Conservation (phyloP, 1,140 invertebrate genomes). For the Caenorhabditis tropicalis region DNA sequence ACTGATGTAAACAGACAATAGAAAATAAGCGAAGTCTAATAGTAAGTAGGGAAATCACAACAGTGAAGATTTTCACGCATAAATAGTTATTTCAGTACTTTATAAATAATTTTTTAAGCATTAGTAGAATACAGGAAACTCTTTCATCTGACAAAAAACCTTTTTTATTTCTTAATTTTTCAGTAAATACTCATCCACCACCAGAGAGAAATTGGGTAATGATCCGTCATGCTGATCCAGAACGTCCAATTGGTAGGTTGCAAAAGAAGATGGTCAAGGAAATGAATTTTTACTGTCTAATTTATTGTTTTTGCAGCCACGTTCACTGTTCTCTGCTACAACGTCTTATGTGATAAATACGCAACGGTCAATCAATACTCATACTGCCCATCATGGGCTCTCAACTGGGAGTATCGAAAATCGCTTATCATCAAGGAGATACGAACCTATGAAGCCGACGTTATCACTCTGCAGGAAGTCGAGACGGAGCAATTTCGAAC, state of each 20-base stretch:
- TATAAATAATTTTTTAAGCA: too few species aligned
- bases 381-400: slow-evolving; percentile 94
- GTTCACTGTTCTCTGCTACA: slow-evolving; percentile 98
- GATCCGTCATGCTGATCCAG: slow-evolving; percentile 83
- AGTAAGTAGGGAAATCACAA: too few species aligned
- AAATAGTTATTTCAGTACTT: too few species aligned
- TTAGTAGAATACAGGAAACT: too few species aligned
- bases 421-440: slow-evolving; percentile 97
- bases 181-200: slow-evolving; percentile 86
- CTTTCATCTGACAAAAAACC: too few species aligned
- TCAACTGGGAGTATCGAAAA: slow-evolving; percentile 97
- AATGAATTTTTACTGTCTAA: not conserved
- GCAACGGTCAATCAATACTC: slow-evolving; percentile 92
- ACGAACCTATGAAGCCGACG: slow-evolving; percentile 92
- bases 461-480: slow-evolving; percentile 96
- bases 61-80: too few species aligned
- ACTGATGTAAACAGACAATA: too few species aligned
- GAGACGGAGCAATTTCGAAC: slow-evolving; percentile 98
- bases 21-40: too few species aligned
- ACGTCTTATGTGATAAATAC: slow-evolving; percentile 98
- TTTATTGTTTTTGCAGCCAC: slow-evolving; percentile 75
- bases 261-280: not conserved
- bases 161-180: too few species aligned
- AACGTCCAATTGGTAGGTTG: slow-evolving; percentile 77
- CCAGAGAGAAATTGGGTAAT: slow-evolving; percentile 92